Base-by-base conservation (phyloP, 2,797 vertebrate genomes). In the Urocyon cinereoargenteus region DNA sequence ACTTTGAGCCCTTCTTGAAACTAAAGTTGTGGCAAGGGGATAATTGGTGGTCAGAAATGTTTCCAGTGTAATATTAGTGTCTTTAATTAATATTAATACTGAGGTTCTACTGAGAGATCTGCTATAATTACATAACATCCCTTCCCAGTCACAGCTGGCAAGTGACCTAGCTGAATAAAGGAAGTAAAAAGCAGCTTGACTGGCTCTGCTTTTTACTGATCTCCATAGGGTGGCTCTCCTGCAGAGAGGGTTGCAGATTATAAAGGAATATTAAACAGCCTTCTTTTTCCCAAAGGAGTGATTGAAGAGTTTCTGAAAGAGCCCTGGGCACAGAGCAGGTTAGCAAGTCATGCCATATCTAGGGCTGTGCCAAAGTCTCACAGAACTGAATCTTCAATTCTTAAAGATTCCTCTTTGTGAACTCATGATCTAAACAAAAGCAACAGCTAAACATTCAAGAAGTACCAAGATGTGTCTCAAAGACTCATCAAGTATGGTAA, bases 251-350 rank as follows among this genome's bases (percentile, higher is more conserved):
- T 14, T 81, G 5, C 22, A 45, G 59, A 81, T 78, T 73, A 68
- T 10, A 72, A 84, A 93, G 61, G 73, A 85, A 94, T 93, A 90
- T 84, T 94, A 93, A 95, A 61, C 34, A 94, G 36, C 16, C 26
- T 72, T 45, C n/a, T 26, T 77, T 91, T 36, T 75, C 45, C 59
- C 64, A 72, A 81, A 89, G 34, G 64, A 90, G 18, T 21, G 18
- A 86, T 1, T 90, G 82, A 94, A 91, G 62, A 86, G 18, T 72
- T 92, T 94, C 70, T 86, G 36, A 77, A 92, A 97, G 14, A 75
- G 83, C 57, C 62, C 55, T 4, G 40, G 88, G 86, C 36, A 83
- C 72, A 91, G 24, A 55, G 59, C 16, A 94, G 55, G 81, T 62
- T 55, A 57, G 34, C 26, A 64, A 81, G 8, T 55, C 51, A 85